Evolutionary conservation across 1,140 invertebrate species (phyloP).

Genomic region (Lanistes nyassanus): DNA sequence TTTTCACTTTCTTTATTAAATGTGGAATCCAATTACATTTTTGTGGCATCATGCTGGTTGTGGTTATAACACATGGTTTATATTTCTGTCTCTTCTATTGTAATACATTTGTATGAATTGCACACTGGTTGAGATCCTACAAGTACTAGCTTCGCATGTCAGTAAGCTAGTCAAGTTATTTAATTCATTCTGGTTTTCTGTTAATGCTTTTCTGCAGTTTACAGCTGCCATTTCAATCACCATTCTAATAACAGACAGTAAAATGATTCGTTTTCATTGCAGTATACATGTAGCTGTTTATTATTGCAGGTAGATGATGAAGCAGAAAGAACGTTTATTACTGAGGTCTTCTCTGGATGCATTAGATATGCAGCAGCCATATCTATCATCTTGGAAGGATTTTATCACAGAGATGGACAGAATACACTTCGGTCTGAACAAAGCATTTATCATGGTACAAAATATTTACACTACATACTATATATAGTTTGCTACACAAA

Average conservation of each 20-base stretch:
- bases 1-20: not conserved
- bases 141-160: too few species aligned
- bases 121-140: too few species aligned
- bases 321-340: conserved; percentile 57
- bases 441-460: conserved; percentile 55
- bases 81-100: too few species aligned
- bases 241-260: too few species aligned
- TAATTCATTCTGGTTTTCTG: not conserved
- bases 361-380: conserved; percentile 53
- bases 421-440: conserved; percentile 55
- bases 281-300: too few species aligned
- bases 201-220: not conserved
- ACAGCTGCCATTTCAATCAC: too few species aligned
- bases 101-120: too few species aligned
- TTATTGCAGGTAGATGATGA: conserved; percentile 34
- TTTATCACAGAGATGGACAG: conserved; percentile 61
- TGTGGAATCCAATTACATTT: too few species aligned
- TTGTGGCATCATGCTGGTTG: too few species aligned
- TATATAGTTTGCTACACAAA: not conserved
- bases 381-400: conserved; percentile 55
- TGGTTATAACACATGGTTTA: too few species aligned
- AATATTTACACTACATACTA: not conserved
- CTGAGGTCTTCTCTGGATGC: conserved; percentile 63
- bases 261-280: too few species aligned
- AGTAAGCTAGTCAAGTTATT: too few species aligned